Conservation (phyloP, 2,113 vertebrate species). For the Paratilapia polleni region DNA sequence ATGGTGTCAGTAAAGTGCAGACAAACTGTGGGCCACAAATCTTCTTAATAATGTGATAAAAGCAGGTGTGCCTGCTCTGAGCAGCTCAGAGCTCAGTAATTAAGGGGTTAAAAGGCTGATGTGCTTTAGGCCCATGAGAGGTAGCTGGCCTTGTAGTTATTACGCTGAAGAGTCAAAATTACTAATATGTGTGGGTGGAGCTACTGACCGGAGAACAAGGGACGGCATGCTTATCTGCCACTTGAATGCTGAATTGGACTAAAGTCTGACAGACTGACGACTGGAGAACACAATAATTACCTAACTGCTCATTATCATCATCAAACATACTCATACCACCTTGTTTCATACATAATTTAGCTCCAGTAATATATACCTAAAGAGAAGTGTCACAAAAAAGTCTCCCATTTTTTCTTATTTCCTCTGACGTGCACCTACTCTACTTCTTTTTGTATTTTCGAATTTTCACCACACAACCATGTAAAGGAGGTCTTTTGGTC, state of each 20-base stretch:
- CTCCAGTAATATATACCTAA: constrained; percentile 21
- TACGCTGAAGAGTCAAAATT: constrained; percentile 51
- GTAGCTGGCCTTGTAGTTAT: constrained; percentile 62
- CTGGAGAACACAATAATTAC: constrained; percentile 36
- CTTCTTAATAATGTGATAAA: constrained; percentile 23
- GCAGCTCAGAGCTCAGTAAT: constrained; percentile 29
- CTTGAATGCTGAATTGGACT: constrained; percentile 36
- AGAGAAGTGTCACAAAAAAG: constrained; percentile 18
- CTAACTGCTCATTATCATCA: constrained; percentile 47
- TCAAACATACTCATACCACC: constrained; percentile 22
- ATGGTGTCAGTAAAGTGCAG: constrained; percentile 63
- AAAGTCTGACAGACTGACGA: constrained; percentile 24
- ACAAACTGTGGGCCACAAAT: constrained; percentile 38
- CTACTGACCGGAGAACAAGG: constrained; percentile 42
- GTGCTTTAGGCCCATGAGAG: constrained; percentile 59
- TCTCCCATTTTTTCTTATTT: neutral
- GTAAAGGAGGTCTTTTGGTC: constrained; percentile 34
- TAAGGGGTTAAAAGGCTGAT: constrained; percentile 56
- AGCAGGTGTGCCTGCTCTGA: constrained; percentile 24
- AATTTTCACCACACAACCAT: neutral
- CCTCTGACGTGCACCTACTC: constrained; percentile 10
- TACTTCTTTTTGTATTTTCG: constrained; percentile 12
- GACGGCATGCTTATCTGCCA: constrained; percentile 40
- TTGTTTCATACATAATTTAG: constrained; percentile 30
- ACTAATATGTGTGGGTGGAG: constrained; percentile 58